Conservation (phyloP, 1,140 invertebrate species). For the Euura saliciscinereae region DNA sequence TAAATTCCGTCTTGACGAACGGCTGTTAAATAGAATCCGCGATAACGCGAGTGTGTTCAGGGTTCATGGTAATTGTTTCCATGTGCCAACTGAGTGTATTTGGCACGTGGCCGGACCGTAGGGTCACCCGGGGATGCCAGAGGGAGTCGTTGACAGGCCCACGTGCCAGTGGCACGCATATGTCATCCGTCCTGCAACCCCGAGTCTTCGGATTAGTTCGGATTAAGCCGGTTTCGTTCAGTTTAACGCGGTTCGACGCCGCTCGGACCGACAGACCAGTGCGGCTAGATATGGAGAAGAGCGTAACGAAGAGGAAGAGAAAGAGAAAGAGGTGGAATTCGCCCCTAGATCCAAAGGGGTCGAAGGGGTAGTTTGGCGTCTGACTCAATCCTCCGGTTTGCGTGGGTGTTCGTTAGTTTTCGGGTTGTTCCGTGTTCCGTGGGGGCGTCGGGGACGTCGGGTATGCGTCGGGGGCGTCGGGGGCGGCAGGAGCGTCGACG, state of each 20-base stretch:
- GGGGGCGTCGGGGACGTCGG: constrained; percentile 37
- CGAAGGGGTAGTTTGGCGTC: constrained; percentile 12
- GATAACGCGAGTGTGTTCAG: constrained; percentile 42
- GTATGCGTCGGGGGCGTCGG: constrained; percentile 29
- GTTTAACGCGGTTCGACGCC: background rate
- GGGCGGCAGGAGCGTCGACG: constrained; percentile 36
- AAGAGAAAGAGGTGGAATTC: background rate
- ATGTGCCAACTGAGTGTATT: constrained; percentile 53
- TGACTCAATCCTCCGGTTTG: constrained; percentile 36
- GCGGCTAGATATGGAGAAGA: no score
- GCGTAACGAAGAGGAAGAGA: no score
- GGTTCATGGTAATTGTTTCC: constrained; percentile 47
- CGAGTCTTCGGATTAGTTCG: background rate
- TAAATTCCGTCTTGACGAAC: constrained; percentile 16
- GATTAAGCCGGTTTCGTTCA: background rate
- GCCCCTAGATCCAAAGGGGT: constrained; percentile 1
- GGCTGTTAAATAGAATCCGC: constrained; percentile 32
- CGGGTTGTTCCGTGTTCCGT: constrained; percentile 52
- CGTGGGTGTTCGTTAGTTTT: constrained; percentile 50
- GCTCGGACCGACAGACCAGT: background rate
- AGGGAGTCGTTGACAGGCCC: background rate
- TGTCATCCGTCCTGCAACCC: background rate
- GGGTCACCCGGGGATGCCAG: constrained; percentile 9
- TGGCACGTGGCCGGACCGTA: constrained; percentile 40
- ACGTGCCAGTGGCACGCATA: background rate